Evolutionary conservation across 2,888 invertebrate species (phyloP), one percentile per base, ranked within the genome.

Genomic region (Aricia artaxerxes): DNA sequence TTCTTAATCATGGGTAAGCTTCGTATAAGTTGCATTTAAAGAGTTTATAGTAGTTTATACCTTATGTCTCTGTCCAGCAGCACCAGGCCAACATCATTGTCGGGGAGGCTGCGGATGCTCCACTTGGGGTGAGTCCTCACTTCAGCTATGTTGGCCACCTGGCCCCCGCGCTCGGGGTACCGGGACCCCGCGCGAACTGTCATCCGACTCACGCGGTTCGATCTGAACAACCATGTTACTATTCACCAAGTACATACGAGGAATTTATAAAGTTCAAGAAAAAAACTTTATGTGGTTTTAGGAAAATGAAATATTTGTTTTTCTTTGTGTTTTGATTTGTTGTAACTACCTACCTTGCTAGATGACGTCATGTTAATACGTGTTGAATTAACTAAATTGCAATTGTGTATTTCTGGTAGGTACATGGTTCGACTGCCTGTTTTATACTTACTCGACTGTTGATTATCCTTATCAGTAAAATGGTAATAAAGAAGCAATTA

Each of bases 41-140:
- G 40, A 60, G 2, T 35, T 60, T 60, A n/a, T 82, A 92, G 93
- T 81, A 60, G 2, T 35, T 60, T 60, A n/a, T 82, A 92, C 93
- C 81, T 90, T 73, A 94, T 84, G 60, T 83, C 85, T 57, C 82
- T 87, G 79, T 90, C 88, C 0, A 93, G 85, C 0, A 91, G 80
- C 9, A 90, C 11, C 7, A 94, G 80, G 0, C 91, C 93, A 0
- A 94, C 81, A 73, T 94, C 94, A 76, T 88, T 84, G 81, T 92
- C 91, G 0, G 94, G 94, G 11, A 82, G 80, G 75, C 81, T 84
- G 4, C 93, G 83, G 38, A 93, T 85, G 81, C 87, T 89, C 93
- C 94, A 94, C 0, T 76, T 78, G 0, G 94, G 92, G 73, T 94
- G 94, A 80, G 89, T 91, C 84, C 88, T 86, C 60, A 92, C 88